Conservation (phyloP, 2,797 vertebrate genomes). For the Falco naumanni region DNA sequence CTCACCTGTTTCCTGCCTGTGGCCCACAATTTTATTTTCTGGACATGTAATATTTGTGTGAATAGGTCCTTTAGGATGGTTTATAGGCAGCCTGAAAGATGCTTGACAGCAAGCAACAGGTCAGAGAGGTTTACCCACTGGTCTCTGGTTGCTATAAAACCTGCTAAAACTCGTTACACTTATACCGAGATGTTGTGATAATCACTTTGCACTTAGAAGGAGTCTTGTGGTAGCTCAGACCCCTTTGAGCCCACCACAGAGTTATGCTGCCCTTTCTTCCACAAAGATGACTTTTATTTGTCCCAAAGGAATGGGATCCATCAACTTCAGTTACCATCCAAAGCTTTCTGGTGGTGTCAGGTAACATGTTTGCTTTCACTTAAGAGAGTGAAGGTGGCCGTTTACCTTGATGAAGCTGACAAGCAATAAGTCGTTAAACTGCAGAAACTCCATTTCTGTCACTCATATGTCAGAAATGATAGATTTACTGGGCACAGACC, state of each 20-base stretch:
- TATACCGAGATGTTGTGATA: background rate
- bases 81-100: background rate
- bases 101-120: background rate
- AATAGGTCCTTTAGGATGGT: background rate
- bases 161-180: background rate
- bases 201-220: background rate
- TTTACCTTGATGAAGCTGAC: background rate
- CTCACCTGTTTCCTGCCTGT: background rate
- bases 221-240: background rate
- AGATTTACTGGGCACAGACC: background rate
- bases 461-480: conserved; percentile 34
- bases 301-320: background rate
- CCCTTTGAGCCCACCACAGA: background rate
- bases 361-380: background rate
- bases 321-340: background rate
- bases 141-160: background rate
- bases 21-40: background rate
- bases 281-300: background rate
- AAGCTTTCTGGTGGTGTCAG: background rate
- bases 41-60: background rate
- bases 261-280: background rate
- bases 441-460: conserved; percentile 35
- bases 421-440: background rate
- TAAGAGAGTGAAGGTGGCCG: background rate
- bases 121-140: background rate